These are phyloP conservation scores for Nannoperca australis DNA, from an alignment of 2,797 vertebrate genomes.

Conservation along the genomic window DNA sequence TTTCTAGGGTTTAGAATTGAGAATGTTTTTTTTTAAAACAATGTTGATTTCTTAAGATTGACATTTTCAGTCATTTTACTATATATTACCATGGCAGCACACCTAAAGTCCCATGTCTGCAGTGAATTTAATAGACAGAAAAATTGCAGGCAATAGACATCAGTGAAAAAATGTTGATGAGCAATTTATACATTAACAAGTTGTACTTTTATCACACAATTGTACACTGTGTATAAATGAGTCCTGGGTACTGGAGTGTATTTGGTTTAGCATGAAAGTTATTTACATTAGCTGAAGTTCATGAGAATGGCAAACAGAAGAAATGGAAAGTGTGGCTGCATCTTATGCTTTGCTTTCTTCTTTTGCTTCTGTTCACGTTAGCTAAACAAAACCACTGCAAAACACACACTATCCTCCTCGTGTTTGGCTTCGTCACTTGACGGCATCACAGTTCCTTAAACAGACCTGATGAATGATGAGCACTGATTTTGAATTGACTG, in stretches of 20 bases:
- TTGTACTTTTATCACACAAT: neutral
- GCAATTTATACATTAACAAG: neutral
- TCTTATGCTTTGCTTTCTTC: neutral
- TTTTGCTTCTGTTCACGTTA: neutral
- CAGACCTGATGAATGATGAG: neutral
- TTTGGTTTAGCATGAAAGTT: neutral
- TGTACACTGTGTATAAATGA: neutral
- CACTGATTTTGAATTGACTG: neutral
- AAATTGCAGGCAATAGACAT: neutral
- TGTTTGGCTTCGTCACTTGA: neutral
- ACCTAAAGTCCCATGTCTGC: neutral
- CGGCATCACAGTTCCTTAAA: slow-evolving; percentile 22
- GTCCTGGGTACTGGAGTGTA: neutral
- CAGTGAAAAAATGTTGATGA: neutral
- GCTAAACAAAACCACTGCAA: neutral
- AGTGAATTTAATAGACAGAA: neutral
- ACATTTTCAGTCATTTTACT: neutral
- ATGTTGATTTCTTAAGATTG: neutral
- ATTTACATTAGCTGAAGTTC: neutral
- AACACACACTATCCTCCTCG: neutral
- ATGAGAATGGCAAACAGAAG: neutral
- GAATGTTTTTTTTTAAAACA: neutral
- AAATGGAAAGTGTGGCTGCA: neutral
- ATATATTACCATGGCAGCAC: neutral
- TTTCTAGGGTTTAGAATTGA: neutral